Conservation (phyloP, 2,113 vertebrate genomes). For the Dasyprocta punctata region DNA sequence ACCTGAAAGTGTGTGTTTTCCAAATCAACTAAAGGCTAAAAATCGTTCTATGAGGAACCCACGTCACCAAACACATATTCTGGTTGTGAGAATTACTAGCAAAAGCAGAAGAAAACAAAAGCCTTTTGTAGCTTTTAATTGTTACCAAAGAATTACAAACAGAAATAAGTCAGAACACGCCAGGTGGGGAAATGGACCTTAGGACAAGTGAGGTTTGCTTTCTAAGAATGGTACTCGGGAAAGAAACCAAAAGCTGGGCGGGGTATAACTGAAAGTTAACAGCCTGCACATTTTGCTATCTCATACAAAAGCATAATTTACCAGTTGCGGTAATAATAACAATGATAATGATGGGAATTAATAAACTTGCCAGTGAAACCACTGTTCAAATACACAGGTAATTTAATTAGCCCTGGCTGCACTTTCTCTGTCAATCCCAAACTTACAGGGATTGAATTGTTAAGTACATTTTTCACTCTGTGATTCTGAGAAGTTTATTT, state of each 20-base stretch:
- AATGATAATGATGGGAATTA: constrained; percentile 82
- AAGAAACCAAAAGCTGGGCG: not conserved
- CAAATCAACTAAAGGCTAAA: not conserved
- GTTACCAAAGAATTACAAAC: constrained; percentile 52
- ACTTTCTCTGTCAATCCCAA: constrained; percentile 88
- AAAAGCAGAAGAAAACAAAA: constrained; percentile 35
- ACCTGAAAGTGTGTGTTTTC: not conserved
- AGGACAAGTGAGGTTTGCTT: constrained; percentile 51
- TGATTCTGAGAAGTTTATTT: constrained; percentile 90
- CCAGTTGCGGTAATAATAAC: constrained; percentile 81
- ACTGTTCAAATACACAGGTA: constrained; percentile 86
- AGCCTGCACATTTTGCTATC: constrained; percentile 82
- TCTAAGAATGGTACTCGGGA: constrained; percentile 49
- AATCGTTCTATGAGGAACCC: not conserved
- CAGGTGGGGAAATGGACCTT: not conserved
- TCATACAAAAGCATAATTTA: constrained; percentile 71
- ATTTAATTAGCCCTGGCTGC: constrained; percentile 88
- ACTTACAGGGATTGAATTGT: constrained; percentile 87
- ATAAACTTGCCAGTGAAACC: constrained; percentile 82
- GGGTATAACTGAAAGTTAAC: not conserved
- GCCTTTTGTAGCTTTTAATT: constrained; percentile 13
- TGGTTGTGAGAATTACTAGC: not conserved
- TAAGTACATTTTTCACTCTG: constrained; percentile 90
- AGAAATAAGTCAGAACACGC: constrained; percentile 19
- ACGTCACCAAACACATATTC: not conserved